These are phyloP conservation scores for Porites evermanni DNA, from an alignment of 92 coral and sea anemone species.

Conservation along the genomic window DNA sequence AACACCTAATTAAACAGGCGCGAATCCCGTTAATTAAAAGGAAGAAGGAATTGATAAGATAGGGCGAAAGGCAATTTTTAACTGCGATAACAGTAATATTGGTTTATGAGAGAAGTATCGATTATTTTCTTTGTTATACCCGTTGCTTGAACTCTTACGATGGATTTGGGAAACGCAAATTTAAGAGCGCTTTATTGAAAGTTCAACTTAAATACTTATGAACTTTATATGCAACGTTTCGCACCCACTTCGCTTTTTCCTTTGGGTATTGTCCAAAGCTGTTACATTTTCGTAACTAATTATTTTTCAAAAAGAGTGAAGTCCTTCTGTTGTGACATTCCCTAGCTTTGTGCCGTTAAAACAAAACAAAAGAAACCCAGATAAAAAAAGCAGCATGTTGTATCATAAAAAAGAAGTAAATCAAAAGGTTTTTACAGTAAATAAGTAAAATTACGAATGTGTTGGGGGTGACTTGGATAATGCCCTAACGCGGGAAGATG, in stretches of 20 bases:
- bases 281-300: conserved; percentile 1
- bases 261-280: conserved; percentile 4
- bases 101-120: background rate
- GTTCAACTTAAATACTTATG: background rate
- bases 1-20: conserved; percentile 53
- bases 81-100: conserved; percentile 5
- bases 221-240: background rate
- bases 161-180: background rate
- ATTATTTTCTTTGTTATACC: background rate
- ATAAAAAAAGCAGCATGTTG: background rate
- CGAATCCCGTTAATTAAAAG: conserved; percentile 44
- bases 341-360: background rate
- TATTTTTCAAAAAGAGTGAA: conserved; percentile 12
- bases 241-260: conserved; percentile 28
- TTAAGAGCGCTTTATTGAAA: background rate
- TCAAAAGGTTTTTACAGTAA: background rate
- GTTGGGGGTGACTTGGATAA: conserved; percentile 1
- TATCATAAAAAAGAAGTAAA: background rate
- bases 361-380: background rate
- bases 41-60: conserved; percentile 16
- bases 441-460: background rate
- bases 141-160: conserved; percentile 3
- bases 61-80: conserved; percentile 4
- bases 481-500: background rate
- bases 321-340: background rate